phyloP scores from a whole-genome alignment of 2,888 invertebrate species.

The Lithophane leautieri region DNA sequence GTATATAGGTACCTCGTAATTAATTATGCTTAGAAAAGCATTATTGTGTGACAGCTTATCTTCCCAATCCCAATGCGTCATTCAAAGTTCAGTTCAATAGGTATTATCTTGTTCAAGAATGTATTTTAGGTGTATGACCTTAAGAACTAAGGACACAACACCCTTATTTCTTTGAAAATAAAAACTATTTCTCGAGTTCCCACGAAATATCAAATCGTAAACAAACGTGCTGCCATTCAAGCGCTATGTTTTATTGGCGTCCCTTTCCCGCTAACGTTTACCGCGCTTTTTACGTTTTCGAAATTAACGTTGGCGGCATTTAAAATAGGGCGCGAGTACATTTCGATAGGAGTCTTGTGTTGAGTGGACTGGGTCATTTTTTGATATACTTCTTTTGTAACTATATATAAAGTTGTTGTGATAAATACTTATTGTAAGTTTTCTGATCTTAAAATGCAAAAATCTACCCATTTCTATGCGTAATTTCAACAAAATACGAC shows the following conservation, averaged over 20 bases:
- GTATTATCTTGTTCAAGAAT: slow-evolving; percentile 67
- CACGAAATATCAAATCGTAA: slow-evolving; percentile 87
- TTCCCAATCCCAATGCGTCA: slow-evolving; percentile 14
- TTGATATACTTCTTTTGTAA: slow-evolving; percentile 88
- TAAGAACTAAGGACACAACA: slow-evolving; percentile 77
- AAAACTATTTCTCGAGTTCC: slow-evolving; percentile 86
- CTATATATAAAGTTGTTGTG: slow-evolving; percentile 71
- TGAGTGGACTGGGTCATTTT: slow-evolving; percentile 85
- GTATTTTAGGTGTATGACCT: slow-evolving; percentile 78
- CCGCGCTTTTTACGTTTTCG: slow-evolving; percentile 88
- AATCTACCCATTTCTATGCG: slow-evolving; percentile 71
- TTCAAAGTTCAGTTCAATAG: slow-evolving; percentile 23
- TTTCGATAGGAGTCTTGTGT: slow-evolving; percentile 85
- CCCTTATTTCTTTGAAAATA: slow-evolving; percentile 85
- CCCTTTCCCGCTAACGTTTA: slow-evolving; percentile 88
- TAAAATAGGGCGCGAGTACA: slow-evolving; percentile 88
- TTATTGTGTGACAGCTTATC: slow-evolving; percentile 1
- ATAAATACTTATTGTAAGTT: slow-evolving; percentile 74
- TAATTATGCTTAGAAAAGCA: not conserved
- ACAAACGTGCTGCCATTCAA: slow-evolving; percentile 87
- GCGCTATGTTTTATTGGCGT: slow-evolving; percentile 89
- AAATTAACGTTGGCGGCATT: slow-evolving; percentile 89
- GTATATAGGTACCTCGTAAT: not conserved
- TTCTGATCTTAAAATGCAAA: slow-evolving; percentile 64
- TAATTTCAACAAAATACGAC: slow-evolving; percentile 75